These are phyloP conservation scores for Eupelmus urozonus DNA, from an alignment of 2,888 invertebrate genomes.

Conservation along the genomic window DNA sequence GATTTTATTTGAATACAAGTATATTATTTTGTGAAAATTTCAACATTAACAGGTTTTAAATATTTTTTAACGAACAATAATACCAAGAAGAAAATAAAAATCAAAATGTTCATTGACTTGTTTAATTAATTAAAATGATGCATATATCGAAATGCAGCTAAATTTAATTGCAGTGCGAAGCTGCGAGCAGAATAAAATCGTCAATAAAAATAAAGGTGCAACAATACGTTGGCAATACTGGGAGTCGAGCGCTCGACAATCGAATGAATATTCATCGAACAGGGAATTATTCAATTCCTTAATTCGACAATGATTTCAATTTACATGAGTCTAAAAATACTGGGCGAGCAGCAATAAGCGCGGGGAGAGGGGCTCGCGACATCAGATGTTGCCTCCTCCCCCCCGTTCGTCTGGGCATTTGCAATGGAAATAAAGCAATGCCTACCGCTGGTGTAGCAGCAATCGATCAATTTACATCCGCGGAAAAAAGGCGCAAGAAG, in stretches of 20 bases:
- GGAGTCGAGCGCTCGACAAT: background rate
- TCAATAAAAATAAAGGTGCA: conserved; percentile 13
- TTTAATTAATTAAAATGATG: background rate
- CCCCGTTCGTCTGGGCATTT: conserved; percentile 9
- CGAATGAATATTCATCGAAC: conserved; percentile 51
- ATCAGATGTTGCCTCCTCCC: conserved; percentile 2
- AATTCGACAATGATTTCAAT: conserved; percentile 42
- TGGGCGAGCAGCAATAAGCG: conserved; percentile 9
- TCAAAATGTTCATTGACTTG: no score
- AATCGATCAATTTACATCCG: conserved; percentile 54
- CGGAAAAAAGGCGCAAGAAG: background rate
- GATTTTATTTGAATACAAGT: no score
- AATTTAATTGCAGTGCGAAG: conserved; percentile 33
- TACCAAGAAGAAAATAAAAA: no score
- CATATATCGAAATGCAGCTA: conserved; percentile 11
- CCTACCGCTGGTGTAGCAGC: no score
- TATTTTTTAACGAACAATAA: no score
- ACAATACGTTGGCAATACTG: conserved; percentile 2
- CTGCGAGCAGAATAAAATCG: conserved; percentile 1
- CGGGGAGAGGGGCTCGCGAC: background rate
- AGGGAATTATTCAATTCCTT: conserved; percentile 33
- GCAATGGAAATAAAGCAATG: conserved; percentile 32
- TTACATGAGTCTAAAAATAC: conserved; percentile 49
- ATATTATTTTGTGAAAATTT: no score
- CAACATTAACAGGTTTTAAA: no score